These are phyloP conservation scores for Cotesia vestalis DNA, from an alignment of 1,140 invertebrate species.

Conservation along the genomic window DNA sequence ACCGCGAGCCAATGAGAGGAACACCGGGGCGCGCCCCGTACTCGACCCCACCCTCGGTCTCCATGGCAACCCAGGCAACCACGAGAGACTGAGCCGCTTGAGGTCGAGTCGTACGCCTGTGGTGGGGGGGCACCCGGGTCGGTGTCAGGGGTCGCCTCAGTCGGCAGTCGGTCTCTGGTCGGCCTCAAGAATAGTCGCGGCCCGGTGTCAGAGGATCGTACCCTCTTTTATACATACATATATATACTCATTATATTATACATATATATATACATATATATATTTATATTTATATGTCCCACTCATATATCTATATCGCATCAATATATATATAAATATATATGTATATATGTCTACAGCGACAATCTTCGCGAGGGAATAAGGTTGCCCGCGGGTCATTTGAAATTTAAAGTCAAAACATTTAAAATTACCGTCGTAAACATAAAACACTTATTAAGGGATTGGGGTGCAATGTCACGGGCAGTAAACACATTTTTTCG, in stretches of 20 bases:
- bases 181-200: conserved; percentile 63
- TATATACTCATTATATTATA: no score
- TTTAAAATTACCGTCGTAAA: no score
- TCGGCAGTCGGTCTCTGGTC: conserved; percentile 65
- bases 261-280: no score
- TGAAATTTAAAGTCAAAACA: no score
- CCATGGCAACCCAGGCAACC: conserved; percentile 60
- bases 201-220: conserved; percentile 43
- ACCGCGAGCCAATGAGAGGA: conserved; percentile 60
- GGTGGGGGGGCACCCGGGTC: conserved; percentile 60
- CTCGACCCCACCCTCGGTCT: conserved; percentile 65
- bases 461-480: no score
- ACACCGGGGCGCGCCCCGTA: conserved; percentile 60
- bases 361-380: no score
- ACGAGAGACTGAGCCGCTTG: conserved; percentile 55
- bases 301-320: no score
- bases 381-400: no score
- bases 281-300: no score
- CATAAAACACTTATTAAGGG: no score
- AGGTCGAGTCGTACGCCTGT: conserved; percentile 46
- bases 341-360: conserved; percentile 16
- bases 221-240: conserved; percentile 11
- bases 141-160: conserved; percentile 65
- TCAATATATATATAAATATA: no score
- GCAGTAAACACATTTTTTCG: no score